Percentiles rank a stretch among this genome's conserved stretches.
Evolutionary conservation across 2,113 vertebrate genomes (phyloP).

Genomic region (Actinemys pallida): DNA sequence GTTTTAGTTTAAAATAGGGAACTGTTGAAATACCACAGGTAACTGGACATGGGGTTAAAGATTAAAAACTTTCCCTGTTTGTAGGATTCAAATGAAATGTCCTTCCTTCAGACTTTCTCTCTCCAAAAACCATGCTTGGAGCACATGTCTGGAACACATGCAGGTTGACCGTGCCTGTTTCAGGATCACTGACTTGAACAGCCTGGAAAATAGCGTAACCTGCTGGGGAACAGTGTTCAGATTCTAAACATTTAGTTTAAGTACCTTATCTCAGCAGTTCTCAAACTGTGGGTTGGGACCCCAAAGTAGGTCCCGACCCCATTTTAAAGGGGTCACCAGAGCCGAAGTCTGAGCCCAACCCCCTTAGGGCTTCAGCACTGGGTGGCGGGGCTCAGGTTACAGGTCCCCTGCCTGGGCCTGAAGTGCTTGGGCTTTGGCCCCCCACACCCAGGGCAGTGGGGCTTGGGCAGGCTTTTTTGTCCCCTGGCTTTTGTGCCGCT

Average conservation of each 20-base stretch:
- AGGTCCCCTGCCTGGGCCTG: too few species aligned
- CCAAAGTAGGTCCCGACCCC: too few species aligned
- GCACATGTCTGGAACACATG: neutral
- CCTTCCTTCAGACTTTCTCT: neutral
- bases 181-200: neutral
- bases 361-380: too few species aligned
- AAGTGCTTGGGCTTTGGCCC: too few species aligned
- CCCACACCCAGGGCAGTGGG: too few species aligned
- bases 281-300: too few species aligned
- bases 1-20: neutral
- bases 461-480: too few species aligned
- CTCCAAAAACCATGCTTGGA: neutral
- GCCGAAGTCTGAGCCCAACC: too few species aligned
- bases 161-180: neutral
- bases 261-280: too few species aligned
- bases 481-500: too few species aligned
- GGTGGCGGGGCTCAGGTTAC: too few species aligned
- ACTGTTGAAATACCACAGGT: neutral
- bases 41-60: neutral
- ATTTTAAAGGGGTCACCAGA: too few species aligned
- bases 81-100: neutral
- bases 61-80: neutral
- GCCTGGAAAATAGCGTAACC: neutral
- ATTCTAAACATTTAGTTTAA: neutral
- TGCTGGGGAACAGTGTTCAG: neutral